These are phyloP conservation scores for Labroides dimidiatus DNA, from an alignment of 2,797 vertebrate genomes.

Conservation along the genomic window DNA sequence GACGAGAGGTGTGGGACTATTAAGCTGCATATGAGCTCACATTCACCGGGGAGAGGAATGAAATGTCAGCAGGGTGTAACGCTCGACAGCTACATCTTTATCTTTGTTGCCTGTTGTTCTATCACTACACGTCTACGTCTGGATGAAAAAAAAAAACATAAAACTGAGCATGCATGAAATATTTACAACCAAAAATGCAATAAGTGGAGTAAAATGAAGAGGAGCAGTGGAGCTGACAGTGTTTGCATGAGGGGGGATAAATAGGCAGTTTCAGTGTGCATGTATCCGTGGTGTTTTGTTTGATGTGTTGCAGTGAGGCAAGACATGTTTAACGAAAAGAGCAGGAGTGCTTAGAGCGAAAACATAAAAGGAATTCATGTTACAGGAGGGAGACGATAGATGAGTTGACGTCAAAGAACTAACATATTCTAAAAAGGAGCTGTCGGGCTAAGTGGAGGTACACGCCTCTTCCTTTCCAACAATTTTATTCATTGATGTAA, in stretches of 20 bases:
- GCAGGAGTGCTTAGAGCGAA: conserved; percentile 35
- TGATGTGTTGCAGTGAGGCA: conserved; percentile 62
- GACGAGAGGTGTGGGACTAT: conserved; percentile 28
- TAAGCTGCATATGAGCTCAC: conserved; percentile 43
- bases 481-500: background rate
- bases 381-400: conserved; percentile 26
- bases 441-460: conserved; percentile 10
- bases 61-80: conserved; percentile 48
- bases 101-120: conserved; percentile 31
- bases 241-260: conserved; percentile 2
- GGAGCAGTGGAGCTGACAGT: conserved; percentile 30
- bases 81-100: conserved; percentile 51
- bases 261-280: conserved; percentile 22
- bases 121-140: conserved; percentile 44
- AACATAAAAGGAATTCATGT: conserved; percentile 41
- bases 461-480: background rate
- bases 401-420: conserved; percentile 49
- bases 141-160: conserved; percentile 40
- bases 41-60: conserved; percentile 35
- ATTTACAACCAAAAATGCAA: conserved; percentile 52
- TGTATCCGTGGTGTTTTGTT: conserved; percentile 42
- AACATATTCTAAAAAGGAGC: background rate
- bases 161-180: conserved; percentile 55
- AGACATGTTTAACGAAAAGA: conserved; percentile 49
- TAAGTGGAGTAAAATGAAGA: conserved; percentile 43